These are phyloP conservation scores for Holothuria leucospilota DNA, from an alignment of 53 echinoderm and acorn worm species.

Conservation along the genomic window DNA sequence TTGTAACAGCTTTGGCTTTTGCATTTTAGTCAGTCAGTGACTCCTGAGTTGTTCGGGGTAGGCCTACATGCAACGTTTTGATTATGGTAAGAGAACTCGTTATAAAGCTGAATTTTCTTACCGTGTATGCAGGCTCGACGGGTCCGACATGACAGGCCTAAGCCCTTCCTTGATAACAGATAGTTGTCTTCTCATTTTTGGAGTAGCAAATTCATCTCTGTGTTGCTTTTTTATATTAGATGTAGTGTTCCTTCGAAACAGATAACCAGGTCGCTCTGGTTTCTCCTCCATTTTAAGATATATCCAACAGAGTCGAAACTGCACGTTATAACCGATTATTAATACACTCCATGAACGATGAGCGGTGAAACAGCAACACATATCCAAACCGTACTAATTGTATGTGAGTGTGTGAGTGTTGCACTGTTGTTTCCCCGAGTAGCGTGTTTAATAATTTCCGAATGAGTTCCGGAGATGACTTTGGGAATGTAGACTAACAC, in stretches of 20 bases:
- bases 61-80: no score
- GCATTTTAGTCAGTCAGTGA: no score
- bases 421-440: no score
- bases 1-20: no score
- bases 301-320: no score
- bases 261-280: slow-evolving; percentile 20
- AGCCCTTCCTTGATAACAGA: slow-evolving; percentile 79
- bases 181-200: slow-evolving; percentile 22
- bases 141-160: slow-evolving; percentile 81
- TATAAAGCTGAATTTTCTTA: slow-evolving; percentile 10
- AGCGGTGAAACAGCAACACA: no score
- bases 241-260: slow-evolving; percentile 21
- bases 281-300: not conserved
- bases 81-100: no score
- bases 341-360: no score
- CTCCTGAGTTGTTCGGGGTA: no score
- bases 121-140: slow-evolving; percentile 59
- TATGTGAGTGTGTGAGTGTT: no score
- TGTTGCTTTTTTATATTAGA: not conserved
- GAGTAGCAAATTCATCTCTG: not conserved
- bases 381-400: no score
- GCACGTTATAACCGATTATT: no score
- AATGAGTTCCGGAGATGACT: not conserved
- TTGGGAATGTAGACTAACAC: not conserved
- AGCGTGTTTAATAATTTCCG: slow-evolving; percentile 29